A percentile compares a stretch with the other conserved stretches of the same genome.
These are phyloP conservation scores for Drosophila funebris DNA, from an alignment of 1,140 invertebrate species.

Conservation along the genomic window DNA sequence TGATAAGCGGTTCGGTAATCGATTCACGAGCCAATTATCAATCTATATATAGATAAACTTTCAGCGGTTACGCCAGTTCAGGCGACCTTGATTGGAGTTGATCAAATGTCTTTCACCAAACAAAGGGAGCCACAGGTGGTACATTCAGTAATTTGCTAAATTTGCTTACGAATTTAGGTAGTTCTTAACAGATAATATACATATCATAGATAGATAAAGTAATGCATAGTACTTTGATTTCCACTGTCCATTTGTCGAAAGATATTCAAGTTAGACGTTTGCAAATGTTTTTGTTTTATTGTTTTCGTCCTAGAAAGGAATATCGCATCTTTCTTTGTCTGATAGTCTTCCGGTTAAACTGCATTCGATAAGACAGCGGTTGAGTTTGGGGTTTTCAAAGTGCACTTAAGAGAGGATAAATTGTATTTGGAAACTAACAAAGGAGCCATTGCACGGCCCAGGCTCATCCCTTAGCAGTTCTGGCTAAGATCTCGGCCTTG, in stretches of 20 bases:
- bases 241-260: background rate
- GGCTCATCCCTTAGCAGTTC: slow-evolving; percentile 3
- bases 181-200: background rate
- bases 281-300: background rate
- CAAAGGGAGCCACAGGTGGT: slow-evolving; percentile 24
- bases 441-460: background rate
- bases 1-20: slow-evolving; percentile 29
- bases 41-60: background rate
- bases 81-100: slow-evolving; percentile 19
- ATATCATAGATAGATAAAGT: background rate
- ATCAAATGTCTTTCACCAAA: slow-evolving; percentile 22
- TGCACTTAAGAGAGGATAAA: slow-evolving; percentile 26
- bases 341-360: background rate
- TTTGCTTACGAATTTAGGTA: slow-evolving; percentile 5
- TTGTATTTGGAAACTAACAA: slow-evolving; percentile 26
- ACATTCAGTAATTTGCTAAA: slow-evolving; percentile 5
- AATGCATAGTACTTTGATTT: no score
- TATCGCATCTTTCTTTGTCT: slow-evolving; percentile 1
- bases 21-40: slow-evolving; percentile 34
- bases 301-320: background rate
- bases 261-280: background rate
- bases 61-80: slow-evolving; percentile 10
- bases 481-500: slow-evolving; percentile 32
- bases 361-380: background rate
- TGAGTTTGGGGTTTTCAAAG: slow-evolving; percentile 7